Evolutionary conservation across 2,113 vertebrate species (phyloP), one percentile per base, ranked within the genome.

Genomic region (Albula goreensis): DNA sequence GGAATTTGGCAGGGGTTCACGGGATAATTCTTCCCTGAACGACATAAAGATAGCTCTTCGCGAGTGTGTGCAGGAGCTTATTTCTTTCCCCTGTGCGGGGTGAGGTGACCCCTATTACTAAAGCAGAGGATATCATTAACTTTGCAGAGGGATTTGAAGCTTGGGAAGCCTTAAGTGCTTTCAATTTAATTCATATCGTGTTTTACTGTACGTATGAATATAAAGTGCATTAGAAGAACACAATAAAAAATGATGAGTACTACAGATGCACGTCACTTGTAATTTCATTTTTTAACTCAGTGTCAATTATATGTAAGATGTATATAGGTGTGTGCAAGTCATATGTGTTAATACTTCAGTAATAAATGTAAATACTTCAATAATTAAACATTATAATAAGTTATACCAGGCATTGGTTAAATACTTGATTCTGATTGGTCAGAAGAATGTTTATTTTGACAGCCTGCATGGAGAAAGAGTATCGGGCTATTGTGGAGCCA

Each of bases 81-180:
- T 31, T 74, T n/a, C 70, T 74, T 31, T 74, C n/a, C n/a, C n/a
- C 22, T 74, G 70, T 11, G n/a, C 70, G 22, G 70, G 70, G 70
- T 74, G 70, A 74, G 70, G 25, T 74, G 70, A 74, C n/a, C 70
- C 11, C 70, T 74, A 74, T 74, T 74, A 74, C n/a, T 74, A 74
- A 74, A 74, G n/a, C 70, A n/a, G 8, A 74, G 70, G 70, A 74
- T 74, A n/a, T 74, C 70, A 74, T 74, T 74, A 31, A 31, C 70
- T 10, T 74, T 70, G n/a, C n/a, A 74, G 70, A 74, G 70, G 25
- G 70, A 74, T 74, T 31, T 74, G 70, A 74, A 31, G 70, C n/a
- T 74, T 74, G n/a, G n/a, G 22, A 74, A 74, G 70, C 63, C 63
- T 70, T 22, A 70, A 70, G 63, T 70, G 63, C 70, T 74, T 74